These are phyloP conservation scores for Zoanthus gigantus DNA, from an alignment of 92 coral and sea anemone genomes.

Conservation along the genomic window DNA sequence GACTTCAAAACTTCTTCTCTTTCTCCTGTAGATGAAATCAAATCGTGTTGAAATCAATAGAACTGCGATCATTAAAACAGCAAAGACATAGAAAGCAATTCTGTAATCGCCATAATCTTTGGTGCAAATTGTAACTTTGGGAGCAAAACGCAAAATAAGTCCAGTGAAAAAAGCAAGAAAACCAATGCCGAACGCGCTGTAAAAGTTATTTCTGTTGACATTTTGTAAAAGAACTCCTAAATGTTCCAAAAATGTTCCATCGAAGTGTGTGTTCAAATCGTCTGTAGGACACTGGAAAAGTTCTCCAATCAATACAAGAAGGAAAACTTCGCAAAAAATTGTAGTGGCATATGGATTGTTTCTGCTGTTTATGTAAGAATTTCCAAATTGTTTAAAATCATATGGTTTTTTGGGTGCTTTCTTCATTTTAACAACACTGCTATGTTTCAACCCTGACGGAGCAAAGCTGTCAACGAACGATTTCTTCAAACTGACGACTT, in stretches of 20 bases:
- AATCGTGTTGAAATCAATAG: constrained; percentile 70
- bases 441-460: constrained; percentile 64
- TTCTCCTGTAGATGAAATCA: constrained; percentile 72
- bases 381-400: constrained; percentile 75
- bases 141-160: constrained; percentile 63
- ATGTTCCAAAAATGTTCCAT: constrained; percentile 87
- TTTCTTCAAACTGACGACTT: constrained; percentile 37
- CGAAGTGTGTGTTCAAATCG: constrained; percentile 81
- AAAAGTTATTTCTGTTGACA: constrained; percentile 68
- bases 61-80: constrained; percentile 75
- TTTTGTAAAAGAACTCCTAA: constrained; percentile 83
- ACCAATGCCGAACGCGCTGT: constrained; percentile 84
- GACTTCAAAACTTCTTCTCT: constrained; percentile 63
- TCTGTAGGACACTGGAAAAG: constrained; percentile 86
- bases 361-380: constrained; percentile 67
- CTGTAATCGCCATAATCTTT: constrained; percentile 75
- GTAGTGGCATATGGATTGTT: constrained; percentile 71
- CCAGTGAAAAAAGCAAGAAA: constrained; percentile 77
- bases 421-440: constrained; percentile 41
- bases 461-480: constrained; percentile 69
- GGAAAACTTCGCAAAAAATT: constrained; percentile 74
- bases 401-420: constrained; percentile 57
- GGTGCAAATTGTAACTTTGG: constrained; percentile 71
- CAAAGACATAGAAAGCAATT: constrained; percentile 76
- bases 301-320: constrained; percentile 75